Conservation (phyloP, 2,888 invertebrate species). For the Drosophila robusta region DNA sequence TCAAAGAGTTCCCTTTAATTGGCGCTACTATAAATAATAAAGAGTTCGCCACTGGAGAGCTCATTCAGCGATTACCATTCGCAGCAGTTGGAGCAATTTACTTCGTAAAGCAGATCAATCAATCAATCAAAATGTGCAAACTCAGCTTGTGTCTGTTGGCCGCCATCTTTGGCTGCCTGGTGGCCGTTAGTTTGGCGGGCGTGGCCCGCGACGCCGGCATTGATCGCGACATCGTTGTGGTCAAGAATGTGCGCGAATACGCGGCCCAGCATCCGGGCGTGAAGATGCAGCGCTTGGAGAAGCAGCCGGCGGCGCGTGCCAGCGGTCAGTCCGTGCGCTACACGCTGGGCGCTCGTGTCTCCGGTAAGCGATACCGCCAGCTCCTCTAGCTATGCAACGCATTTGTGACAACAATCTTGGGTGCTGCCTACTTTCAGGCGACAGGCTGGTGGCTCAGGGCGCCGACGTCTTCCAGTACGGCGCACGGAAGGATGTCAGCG, state of each 20-base stretch:
- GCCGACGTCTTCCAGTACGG: slow-evolving; percentile 75
- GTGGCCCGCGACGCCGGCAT: slow-evolving; percentile 13
- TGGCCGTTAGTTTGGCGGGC: slow-evolving; percentile 44
- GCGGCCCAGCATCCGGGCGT: slow-evolving; percentile 74
- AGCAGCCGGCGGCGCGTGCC: slow-evolving; percentile 46
- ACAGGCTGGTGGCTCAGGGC: slow-evolving; percentile 77
- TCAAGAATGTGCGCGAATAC: slow-evolving; percentile 77
- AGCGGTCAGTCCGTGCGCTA: slow-evolving; percentile 72
- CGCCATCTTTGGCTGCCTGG: slow-evolving; percentile 56
- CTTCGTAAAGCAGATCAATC: too few species aligned
- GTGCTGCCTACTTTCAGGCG: slow-evolving; percentile 70
- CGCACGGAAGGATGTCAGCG: slow-evolving; percentile 74
- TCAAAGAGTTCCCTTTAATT: slow-evolving; percentile 46
- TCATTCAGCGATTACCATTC: slow-evolving; percentile 56
- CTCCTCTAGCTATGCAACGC: slow-evolving; percentile 16
- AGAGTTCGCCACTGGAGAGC: slow-evolving; percentile 19
- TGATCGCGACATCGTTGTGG: slow-evolving; percentile 64
- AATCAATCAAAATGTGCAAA: slow-evolving; percentile 51
- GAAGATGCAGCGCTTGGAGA: slow-evolving; percentile 64
- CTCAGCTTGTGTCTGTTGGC: slow-evolving; percentile 54
- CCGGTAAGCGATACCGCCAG: slow-evolving; percentile 64
- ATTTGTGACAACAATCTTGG: background rate
- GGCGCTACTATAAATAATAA: slow-evolving; percentile 63
- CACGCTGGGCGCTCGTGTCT: slow-evolving; percentile 75
- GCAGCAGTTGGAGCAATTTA: slow-evolving; percentile 39